A percentile compares a stretch with the other conserved stretches of the same genome.
Conservation (phyloP, 2,888 invertebrate genomes). For the Leucoptera coffeella region DNA sequence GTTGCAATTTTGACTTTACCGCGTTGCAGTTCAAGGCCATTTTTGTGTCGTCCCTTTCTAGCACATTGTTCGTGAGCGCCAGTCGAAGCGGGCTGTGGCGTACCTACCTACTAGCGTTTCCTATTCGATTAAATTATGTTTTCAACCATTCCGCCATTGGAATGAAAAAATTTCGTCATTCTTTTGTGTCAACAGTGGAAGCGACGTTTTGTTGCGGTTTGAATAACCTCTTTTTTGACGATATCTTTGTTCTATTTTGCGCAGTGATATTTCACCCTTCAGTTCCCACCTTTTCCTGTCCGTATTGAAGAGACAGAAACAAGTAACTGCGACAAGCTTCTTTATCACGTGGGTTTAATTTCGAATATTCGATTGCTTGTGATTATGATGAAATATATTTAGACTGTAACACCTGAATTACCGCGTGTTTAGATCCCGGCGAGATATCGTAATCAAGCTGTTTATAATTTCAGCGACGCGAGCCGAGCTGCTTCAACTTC, state of each 20-base stretch:
- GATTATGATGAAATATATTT: no score
- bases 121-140: conserved; percentile 29
- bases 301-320: conserved; percentile 25
- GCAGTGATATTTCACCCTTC: no score
- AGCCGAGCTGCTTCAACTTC: conserved; percentile 20
- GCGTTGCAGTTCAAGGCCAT: conserved; percentile 36
- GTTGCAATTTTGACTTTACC: conserved; percentile 35
- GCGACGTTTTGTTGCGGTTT: conserved; percentile 1
- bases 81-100: conserved; percentile 7
- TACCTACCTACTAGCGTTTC: conserved; percentile 36
- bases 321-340: conserved; percentile 41
- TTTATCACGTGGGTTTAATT: conserved; percentile 52
- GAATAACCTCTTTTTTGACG: conserved; percentile 4
- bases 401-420: no score
- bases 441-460: no score
- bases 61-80: conserved; percentile 14
- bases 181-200: no score
- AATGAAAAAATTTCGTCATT: conserved; percentile 19
- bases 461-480: conserved; percentile 36
- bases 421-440: no score
- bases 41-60: conserved; percentile 23
- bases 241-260: no score
- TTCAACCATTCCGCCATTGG: conserved; percentile 45
- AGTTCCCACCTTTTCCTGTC: no score
- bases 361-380: no score